Base-by-base conservation (phyloP, 2,888 invertebrate species). In the Liopterus haemorrhoidalis region DNA sequence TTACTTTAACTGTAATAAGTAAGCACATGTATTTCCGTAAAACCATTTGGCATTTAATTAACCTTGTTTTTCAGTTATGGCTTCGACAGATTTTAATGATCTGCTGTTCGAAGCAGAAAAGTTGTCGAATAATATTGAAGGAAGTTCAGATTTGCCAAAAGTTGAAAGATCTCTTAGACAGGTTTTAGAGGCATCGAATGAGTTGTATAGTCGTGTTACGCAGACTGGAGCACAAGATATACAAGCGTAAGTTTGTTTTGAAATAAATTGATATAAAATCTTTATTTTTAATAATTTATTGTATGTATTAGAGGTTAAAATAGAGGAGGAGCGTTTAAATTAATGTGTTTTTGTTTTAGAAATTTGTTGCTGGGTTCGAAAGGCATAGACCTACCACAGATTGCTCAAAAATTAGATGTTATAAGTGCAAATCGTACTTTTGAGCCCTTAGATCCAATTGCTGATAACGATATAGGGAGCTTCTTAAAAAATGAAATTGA, bases 381-480 rank as follows among this genome's bases (percentile, higher is more conserved):
- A 69, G 95, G 95, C 3, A 85, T 93, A 54, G 95, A 95, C 70
- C 71, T 96, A 36, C 90, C 92, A n/a, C 87, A 88, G 70, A 85
- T 95, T 54, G 85, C 90, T 3, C 89, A 92, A 59, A 92, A 92
- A 60, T 71, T 96, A 19, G 93, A 92, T 66, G 81, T 86, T 0
- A 74, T 96, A 2, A 92, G 86, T 64, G 81, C 91, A 5, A 81
- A 89, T 49, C 76, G 82, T 41, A 85, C 88, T n/a, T 86, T 89
- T 58, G 88, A 89, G 64, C 88, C 94, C 0, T 71, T 94, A 15
- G 91, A 93, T 69, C 90, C 93, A 0, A 83, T 90, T 37, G 82
- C 85, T 24, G 93, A 93, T 61, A 87, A 91, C 12, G 94, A 95
- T 66, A 85, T 96, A 53, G 83, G 86, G 54, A 86, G 86, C 57